Conservation (phyloP, 2,797 vertebrate genomes). For the Fratercula arctica region DNA sequence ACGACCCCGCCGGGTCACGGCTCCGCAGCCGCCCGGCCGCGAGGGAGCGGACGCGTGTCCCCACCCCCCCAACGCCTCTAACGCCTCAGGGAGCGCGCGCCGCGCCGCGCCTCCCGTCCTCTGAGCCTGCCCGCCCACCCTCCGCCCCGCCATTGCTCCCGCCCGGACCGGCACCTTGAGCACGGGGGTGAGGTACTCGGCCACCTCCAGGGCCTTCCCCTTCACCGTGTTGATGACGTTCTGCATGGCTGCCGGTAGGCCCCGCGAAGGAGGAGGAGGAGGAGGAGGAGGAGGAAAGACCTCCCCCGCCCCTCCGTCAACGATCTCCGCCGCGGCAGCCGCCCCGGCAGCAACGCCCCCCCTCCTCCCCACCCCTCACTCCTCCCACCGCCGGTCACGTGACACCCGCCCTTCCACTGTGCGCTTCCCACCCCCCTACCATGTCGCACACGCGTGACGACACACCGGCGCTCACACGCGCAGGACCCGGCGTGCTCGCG, state of each 20-base stretch:
- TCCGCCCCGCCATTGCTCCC: background rate
- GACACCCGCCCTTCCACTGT: background rate
- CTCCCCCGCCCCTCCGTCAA: background rate
- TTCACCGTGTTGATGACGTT: slow-evolving; percentile 94
- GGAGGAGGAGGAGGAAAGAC: background rate
- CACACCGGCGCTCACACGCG: background rate
- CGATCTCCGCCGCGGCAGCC: background rate
- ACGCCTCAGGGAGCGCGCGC: background rate
- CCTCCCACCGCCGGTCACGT: slow-evolving; percentile 18
- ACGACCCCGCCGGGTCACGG: too few species aligned
- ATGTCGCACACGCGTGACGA: slow-evolving; percentile 23
- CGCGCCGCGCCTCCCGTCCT: background rate
- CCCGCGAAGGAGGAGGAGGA: background rate
- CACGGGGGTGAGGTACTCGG: slow-evolving; percentile 92
- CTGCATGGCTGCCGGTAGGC: slow-evolving; percentile 81
- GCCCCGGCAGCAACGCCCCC: background rate
- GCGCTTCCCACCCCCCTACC: background rate
- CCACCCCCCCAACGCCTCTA: background rate
- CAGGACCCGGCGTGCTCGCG: background rate
- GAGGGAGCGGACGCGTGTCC: too few species aligned
- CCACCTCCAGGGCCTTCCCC: slow-evolving; percentile 92
- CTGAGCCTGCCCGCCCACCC: background rate
- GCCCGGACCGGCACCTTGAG: slow-evolving; percentile 82
- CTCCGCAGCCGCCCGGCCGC: too few species aligned
- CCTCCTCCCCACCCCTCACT: too few species aligned